Conservation (phyloP, 2,797 vertebrate species). For the Pipistrellus pygmaeus region DNA sequence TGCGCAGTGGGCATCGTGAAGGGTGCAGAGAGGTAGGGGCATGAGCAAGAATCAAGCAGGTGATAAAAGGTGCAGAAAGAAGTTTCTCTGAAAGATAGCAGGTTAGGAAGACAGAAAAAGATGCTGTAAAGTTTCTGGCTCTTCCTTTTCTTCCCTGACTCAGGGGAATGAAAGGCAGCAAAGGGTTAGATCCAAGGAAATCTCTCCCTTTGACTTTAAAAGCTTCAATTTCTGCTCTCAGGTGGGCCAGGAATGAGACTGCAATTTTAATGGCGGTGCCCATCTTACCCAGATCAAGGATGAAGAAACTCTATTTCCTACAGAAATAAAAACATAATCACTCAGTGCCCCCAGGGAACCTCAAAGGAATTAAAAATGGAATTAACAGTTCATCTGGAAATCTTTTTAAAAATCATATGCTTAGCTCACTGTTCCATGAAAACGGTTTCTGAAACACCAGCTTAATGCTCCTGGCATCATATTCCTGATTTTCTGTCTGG, state of each 20-base stretch:
- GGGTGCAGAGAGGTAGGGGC: too few species aligned
- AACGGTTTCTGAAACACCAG: constrained; percentile 52
- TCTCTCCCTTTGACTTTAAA: constrained; percentile 27
- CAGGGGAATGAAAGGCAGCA: neutral
- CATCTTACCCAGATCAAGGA: constrained; percentile 40
- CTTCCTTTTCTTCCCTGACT: constrained; percentile 41
- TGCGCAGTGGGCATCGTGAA: neutral
- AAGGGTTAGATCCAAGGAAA: neutral
- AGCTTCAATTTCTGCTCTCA: constrained; percentile 19
- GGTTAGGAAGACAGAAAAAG: neutral
- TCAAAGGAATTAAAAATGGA: constrained; percentile 82
- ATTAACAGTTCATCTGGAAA: constrained; percentile 82
- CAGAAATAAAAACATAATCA: constrained; percentile 70
- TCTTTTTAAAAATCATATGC: constrained; percentile 79
- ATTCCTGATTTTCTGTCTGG: neutral
- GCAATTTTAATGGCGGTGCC: neutral
- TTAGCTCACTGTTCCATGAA: constrained; percentile 80
- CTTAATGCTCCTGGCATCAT: neutral
- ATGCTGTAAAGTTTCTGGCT: neutral
- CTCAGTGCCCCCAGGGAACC: constrained; percentile 66
- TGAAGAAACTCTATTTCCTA: constrained; percentile 73
- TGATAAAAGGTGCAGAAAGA: neutral
- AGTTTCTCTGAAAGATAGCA: neutral
- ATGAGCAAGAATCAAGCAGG: neutral
- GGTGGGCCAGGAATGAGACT: neutral